phyloP scores from a whole-genome alignment of 2,113 vertebrate species.

The Fregata magnificens region DNA sequence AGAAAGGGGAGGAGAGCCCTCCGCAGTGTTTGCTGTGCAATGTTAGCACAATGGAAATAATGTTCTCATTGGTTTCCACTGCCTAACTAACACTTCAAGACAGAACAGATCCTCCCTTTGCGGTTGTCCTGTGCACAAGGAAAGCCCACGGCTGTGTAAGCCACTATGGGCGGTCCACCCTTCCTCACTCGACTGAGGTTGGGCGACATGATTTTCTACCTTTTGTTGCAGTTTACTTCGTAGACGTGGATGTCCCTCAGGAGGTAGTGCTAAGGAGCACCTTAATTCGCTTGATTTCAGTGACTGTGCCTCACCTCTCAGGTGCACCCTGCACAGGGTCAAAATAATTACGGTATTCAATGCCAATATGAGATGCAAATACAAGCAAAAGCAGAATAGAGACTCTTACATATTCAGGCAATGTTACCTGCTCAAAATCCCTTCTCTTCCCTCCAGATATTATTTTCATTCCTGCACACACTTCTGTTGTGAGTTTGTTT shows the following conservation, averaged over 20 bases:
- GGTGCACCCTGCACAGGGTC: background rate
- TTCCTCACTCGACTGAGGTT: background rate
- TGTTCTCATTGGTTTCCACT: background rate
- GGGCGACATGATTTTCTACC: background rate
- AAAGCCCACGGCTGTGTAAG: accelerated
- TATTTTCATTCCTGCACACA: background rate
- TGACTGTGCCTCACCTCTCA: background rate
- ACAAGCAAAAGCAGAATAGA: background rate
- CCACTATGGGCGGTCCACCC: no score
- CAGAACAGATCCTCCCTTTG: background rate
- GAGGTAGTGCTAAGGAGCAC: background rate
- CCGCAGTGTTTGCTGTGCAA: accelerated
- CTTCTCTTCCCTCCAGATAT: background rate
- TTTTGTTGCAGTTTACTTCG: background rate
- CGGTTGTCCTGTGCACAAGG: background rate
- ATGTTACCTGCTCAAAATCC: background rate
- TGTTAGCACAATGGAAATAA: background rate
- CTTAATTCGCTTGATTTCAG: background rate
- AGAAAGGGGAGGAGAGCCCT: background rate
- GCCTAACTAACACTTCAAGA: background rate
- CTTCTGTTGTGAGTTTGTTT: background rate
- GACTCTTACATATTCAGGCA: background rate
- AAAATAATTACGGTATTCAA: background rate
- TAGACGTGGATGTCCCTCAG: background rate
- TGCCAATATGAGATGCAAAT: background rate